phyloP scores from a whole-genome alignment of 2,797 vertebrate species.

The Margarornis squamiger region DNA sequence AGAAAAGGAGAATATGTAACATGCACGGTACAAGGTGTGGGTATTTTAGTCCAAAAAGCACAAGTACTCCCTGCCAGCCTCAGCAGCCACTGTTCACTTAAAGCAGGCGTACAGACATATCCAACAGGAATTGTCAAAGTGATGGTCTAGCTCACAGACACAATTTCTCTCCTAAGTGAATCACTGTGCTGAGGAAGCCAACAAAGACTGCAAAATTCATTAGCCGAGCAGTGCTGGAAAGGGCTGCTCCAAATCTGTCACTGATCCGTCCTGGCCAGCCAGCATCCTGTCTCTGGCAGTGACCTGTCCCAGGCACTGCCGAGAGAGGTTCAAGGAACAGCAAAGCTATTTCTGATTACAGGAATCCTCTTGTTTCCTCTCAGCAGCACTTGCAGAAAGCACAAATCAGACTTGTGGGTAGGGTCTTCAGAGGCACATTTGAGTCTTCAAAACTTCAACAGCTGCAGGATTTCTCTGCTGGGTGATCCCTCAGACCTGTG shows the following conservation, averaged over 20 bases:
- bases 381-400: background rate
- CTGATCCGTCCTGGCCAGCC: background rate
- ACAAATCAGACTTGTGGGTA: background rate
- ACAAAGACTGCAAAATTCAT: slow-evolving; percentile 40
- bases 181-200: background rate
- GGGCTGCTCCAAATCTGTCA: slow-evolving; percentile 21
- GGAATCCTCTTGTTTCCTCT: background rate
- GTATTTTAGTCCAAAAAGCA: background rate
- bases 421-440: background rate
- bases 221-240: slow-evolving; percentile 18
- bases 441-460: background rate
- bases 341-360: background rate
- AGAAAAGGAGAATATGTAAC: background rate
- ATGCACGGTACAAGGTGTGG: background rate
- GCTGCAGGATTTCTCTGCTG: background rate
- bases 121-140: background rate
- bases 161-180: slow-evolving; percentile 17
- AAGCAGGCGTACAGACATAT: background rate
- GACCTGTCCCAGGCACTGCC: background rate
- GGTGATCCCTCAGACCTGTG: background rate
- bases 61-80: background rate
- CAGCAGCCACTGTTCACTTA: background rate
- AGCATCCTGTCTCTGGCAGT: slow-evolving; percentile 6
- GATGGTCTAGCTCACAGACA: slow-evolving; percentile 2
- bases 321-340: background rate